A percentile compares a stretch with the other conserved stretches of the same genome.
Conservation (phyloP, 2,113 vertebrate genomes). For the Oncorhynchus mykiss region DNA sequence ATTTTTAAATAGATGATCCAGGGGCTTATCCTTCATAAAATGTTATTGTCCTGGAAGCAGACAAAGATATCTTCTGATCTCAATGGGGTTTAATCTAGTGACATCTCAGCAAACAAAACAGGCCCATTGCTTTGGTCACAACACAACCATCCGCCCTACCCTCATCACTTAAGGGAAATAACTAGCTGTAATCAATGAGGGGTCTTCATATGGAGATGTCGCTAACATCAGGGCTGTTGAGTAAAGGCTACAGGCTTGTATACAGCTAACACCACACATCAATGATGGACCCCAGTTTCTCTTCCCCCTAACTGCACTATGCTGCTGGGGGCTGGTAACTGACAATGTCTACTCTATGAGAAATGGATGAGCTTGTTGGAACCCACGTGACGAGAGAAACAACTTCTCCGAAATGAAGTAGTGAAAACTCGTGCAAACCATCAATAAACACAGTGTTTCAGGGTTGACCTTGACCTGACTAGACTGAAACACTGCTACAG, state of each 20-base stretch:
- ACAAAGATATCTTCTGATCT: slow-evolving; percentile 79
- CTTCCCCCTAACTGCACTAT: background rate
- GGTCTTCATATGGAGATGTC: slow-evolving; percentile 72
- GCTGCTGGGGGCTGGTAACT: background rate
- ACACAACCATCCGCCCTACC: slow-evolving; percentile 55
- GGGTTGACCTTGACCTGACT: background rate
- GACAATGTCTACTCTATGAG: background rate
- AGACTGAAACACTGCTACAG: background rate
- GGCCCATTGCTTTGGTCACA: slow-evolving; percentile 66
- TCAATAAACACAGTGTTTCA: background rate
- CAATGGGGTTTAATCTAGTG: slow-evolving; percentile 68
- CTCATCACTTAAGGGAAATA: slow-evolving; percentile 70
- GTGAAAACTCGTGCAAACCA: background rate
- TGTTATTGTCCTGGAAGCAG: slow-evolving; percentile 69
- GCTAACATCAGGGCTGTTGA: slow-evolving; percentile 55
- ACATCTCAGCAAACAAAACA: slow-evolving; percentile 68
- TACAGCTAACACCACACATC: slow-evolving; percentile 32
- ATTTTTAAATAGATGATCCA: slow-evolving; percentile 75
- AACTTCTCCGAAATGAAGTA: background rate
- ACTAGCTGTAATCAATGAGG: slow-evolving; percentile 60
- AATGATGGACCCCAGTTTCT: slow-evolving; percentile 33
- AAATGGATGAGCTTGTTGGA: background rate
- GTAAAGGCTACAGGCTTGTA: slow-evolving; percentile 43
- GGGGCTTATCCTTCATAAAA: slow-evolving; percentile 79
- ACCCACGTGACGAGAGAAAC: background rate